Evolutionary conservation across 2,888 invertebrate genomes (phyloP), one percentile per base, ranked within the genome.

Genomic region (Desoria tigrina): DNA sequence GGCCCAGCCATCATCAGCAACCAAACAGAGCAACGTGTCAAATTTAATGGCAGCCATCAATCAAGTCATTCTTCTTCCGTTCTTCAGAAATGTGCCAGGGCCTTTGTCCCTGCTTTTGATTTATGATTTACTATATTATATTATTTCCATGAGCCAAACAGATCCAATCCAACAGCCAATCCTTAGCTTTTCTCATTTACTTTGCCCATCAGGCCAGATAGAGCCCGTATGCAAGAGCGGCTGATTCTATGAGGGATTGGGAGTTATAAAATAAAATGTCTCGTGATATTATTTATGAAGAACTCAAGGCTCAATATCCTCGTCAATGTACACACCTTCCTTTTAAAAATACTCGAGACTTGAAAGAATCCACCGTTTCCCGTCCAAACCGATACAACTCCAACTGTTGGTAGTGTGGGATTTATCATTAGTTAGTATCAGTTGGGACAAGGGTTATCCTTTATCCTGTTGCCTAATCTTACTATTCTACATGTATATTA

Each of bases 1-100:
- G 32, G 32, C 32, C 32, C 4, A 32, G 32, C 6, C 32, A 32
- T 45, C 45, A 45, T 45, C 45, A 45, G 16, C 45, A 45, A 21
- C 45, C n/a, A 45, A 45, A 45, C 45, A 45, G 45, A 45, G 45
- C 58, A 68, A 67, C 58, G 69, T 74, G 74, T 75, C 75, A 74
- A 66, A 69, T 69, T 63, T 74, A 72, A 76, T 74, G 74, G 72
- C 69, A 73, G 68, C 72, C 66, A 76, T 76, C 76, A 74, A 74
- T 76, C 76, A 74, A n/a, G 60, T 63, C 65, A 69, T 66, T 69
- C 69, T 63, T 66, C 59, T 66, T 69, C 63, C 66, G 63, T 55
- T 65, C 61, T 59, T 65, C 53, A 63, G 62, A 37, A 58, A 64
- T 64, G 65, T 53, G 60, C 54, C 61, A 61, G 49, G 54, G 72